Percentiles rank a stretch among this genome's conserved stretches.
Conservation (phyloP, 2,113 vertebrate genomes). For the Malurus cyaneus region DNA sequence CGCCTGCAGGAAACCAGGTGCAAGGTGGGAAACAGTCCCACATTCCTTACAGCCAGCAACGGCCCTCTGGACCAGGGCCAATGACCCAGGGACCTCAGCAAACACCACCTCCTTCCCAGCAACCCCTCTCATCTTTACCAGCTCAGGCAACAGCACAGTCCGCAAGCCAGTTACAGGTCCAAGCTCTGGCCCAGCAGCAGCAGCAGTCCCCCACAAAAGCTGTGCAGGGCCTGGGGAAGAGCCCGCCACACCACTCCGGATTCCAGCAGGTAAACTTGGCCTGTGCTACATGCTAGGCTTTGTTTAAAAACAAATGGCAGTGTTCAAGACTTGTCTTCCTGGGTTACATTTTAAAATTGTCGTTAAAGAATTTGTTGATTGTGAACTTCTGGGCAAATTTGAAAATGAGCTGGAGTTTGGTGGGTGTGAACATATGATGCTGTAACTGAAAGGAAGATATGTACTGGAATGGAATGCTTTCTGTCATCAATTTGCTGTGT, state of each 20-base stretch:
- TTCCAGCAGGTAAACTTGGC: conserved; percentile 87
- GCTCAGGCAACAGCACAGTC: conserved; percentile 86
- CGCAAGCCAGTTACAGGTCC: conserved; percentile 87
- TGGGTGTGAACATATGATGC: neutral
- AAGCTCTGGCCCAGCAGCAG: conserved; percentile 81
- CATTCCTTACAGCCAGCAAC: conserved; percentile 99
- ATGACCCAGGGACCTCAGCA: conserved; percentile 86
- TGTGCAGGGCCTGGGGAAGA: conserved; percentile 87
- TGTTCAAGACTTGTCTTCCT: neutral
- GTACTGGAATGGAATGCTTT: neutral
- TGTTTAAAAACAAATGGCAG: neutral
- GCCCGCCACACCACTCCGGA: conserved; percentile 88
- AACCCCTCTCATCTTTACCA: conserved; percentile 78
- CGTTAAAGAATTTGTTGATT: neutral
- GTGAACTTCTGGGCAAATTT: neutral
- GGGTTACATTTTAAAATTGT: neutral
- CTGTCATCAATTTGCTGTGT: neutral
- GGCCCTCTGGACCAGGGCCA: conserved; percentile 91
- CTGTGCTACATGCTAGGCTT: neutral
- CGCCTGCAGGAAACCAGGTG: conserved; percentile 84
- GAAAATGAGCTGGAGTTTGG: neutral
- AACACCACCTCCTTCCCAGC: conserved; percentile 80
- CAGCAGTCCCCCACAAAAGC: conserved; percentile 88
- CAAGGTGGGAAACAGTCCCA: conserved; percentile 93
- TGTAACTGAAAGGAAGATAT: neutral